A percentile compares a stretch with the other conserved stretches of the same genome.
Evolutionary conservation across 2,113 vertebrate species (phyloP).

Genomic region (Prunella fulvescens): DNA sequence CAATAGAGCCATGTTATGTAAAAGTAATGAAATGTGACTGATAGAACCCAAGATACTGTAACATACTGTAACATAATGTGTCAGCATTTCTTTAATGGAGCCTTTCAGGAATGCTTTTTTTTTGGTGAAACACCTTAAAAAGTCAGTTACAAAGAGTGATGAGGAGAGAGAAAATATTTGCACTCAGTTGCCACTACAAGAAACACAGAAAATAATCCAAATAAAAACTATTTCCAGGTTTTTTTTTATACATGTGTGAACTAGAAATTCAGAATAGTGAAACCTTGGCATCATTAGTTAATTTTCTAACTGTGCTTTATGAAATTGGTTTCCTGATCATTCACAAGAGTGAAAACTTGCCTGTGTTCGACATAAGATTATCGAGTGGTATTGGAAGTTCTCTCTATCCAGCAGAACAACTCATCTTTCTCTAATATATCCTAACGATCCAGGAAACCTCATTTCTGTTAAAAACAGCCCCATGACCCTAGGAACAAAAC

Average conservation of each 20-base stretch:
- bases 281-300: neutral
- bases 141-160: neutral
- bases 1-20: slow-evolving; percentile 60
- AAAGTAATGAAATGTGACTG: slow-evolving; percentile 73
- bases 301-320: neutral
- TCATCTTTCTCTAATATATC: neutral
- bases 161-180: neutral
- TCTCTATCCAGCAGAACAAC: neutral
- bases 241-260: neutral
- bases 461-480: neutral
- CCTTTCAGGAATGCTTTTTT: slow-evolving; percentile 56
- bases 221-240: neutral
- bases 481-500: neutral
- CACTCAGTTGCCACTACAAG: neutral
- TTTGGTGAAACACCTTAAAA: slow-evolving; percentile 38
- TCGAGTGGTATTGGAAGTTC: neutral
- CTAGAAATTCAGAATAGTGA: neutral
- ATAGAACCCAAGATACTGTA: slow-evolving; percentile 65
- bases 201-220: neutral
- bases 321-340: neutral
- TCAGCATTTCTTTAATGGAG: slow-evolving; percentile 71
- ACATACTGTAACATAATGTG: slow-evolving; percentile 50
- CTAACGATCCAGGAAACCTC: rapidly evolving
- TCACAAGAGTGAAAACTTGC: neutral
- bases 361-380: neutral